A percentile compares a stretch with the other conserved stretches of the same genome.
phyloP scores from a whole-genome alignment of 2,888 invertebrate genomes.

The Autographa gamma region DNA sequence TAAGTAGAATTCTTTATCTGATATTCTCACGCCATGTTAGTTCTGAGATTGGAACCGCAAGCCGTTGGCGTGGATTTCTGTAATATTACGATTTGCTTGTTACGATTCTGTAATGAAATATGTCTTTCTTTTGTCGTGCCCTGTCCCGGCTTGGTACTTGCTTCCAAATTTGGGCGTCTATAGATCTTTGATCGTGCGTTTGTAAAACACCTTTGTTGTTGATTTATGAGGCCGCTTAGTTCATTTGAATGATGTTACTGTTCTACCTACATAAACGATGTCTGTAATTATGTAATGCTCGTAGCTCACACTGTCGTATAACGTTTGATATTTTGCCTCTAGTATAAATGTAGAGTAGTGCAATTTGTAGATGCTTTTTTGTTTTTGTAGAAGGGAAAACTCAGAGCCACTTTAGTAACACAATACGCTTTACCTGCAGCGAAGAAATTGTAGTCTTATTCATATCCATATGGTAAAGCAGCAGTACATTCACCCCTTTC shows the following conservation, averaged over 20 bases:
- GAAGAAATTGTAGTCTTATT: conserved; percentile 2
- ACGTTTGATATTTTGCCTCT: background rate
- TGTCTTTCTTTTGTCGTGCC: conserved; percentile 38
- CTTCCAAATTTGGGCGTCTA: conserved; percentile 5
- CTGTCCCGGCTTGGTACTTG: conserved; percentile 44
- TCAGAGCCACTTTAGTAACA: background rate
- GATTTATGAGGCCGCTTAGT: conserved; percentile 5
- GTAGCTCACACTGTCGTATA: background rate
- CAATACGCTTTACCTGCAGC: conserved; percentile 1
- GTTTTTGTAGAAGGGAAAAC: background rate
- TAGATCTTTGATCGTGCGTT: background rate
- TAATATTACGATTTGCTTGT: conserved; percentile 31
- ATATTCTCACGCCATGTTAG: conserved; percentile 72
- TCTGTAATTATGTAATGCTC: background rate
- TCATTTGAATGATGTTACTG: background rate
- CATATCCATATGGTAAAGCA: conserved; percentile 1
- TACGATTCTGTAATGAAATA: conserved; percentile 34
- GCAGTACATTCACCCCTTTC: conserved; percentile 6
- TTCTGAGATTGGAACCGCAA: conserved; percentile 51
- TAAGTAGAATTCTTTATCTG: conserved; percentile 67
- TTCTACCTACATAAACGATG: background rate
- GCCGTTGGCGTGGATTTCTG: conserved; percentile 30
- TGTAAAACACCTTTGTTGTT: conserved; percentile 3
- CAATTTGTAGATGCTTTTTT: background rate
- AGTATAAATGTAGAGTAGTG: background rate